phyloP scores from a whole-genome alignment of 2,113 vertebrate genomes.

The Pao palembangensis region DNA sequence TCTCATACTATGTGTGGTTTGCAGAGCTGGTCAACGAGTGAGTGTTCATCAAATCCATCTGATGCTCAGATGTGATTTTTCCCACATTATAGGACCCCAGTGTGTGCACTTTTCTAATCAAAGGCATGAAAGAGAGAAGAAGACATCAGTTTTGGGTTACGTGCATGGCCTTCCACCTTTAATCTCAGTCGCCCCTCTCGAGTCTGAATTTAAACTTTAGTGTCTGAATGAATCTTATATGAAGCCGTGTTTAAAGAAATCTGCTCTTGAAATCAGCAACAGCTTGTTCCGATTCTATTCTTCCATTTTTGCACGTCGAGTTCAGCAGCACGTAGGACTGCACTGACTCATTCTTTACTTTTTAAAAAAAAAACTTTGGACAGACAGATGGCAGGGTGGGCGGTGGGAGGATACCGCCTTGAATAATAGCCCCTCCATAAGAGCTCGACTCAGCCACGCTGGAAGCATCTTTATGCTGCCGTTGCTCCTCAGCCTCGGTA shows the following conservation, averaged over 20 bases:
- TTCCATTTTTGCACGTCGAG: conserved; percentile 21
- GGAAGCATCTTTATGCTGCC: conserved; percentile 64
- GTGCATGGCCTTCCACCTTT: not conserved
- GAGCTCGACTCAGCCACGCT: conserved; percentile 54
- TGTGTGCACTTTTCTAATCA: not conserved
- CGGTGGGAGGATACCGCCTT: conserved; percentile 58
- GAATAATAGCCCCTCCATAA: conserved; percentile 63
- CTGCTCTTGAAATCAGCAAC: no score
- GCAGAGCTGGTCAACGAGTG: conserved; percentile 51
- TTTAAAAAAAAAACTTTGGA: conserved; percentile 57
- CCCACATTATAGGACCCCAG: conserved; percentile 2
- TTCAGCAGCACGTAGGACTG: conserved; percentile 26
- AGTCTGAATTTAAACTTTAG: no score
- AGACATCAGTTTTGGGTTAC: no score
- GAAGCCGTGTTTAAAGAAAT: no score
- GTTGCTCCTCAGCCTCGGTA: conserved; percentile 63
- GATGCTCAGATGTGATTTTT: conserved; percentile 32
- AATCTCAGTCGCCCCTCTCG: not conserved
- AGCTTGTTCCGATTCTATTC: no score
- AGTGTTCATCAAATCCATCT: conserved; percentile 52
- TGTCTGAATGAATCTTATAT: not conserved
- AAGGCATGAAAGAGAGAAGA: no score
- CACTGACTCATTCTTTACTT: conserved; percentile 30
- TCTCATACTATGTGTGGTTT: conserved; percentile 43
- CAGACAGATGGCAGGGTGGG: conserved; percentile 56